phyloP scores from a whole-genome alignment of 2,888 invertebrate species.

The Sphaerophoria rueppellii region DNA sequence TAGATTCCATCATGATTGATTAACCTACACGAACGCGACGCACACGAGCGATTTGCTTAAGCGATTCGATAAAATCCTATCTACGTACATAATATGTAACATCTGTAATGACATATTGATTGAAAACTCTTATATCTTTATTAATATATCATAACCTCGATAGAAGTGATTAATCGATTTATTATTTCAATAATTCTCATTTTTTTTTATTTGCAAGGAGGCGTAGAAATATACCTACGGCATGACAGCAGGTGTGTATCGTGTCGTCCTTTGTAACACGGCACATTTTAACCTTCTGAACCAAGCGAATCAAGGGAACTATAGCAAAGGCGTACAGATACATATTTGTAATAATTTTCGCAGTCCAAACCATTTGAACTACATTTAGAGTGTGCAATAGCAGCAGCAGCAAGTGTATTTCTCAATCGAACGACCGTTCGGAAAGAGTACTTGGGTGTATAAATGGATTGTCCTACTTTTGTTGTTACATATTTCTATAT shows the following conservation, averaged over 20 bases:
- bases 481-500: not conserved
- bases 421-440: not conserved
- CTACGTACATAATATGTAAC: not conserved
- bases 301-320: not conserved
- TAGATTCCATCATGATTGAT: not conserved
- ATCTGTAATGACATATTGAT: not conserved
- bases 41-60: not conserved
- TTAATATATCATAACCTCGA: not conserved
- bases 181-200: not conserved
- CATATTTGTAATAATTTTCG: not conserved
- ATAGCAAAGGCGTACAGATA: not conserved
- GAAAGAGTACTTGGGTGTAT: not conserved
- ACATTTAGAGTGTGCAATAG: not conserved
- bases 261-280: not conserved
- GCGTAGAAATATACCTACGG: not conserved
- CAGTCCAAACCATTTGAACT: not conserved
- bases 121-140: not conserved
- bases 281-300: not conserved
- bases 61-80: not conserved
- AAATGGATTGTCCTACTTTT: not conserved
- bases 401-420: not conserved
- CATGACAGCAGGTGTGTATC: not conserved
- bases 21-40: not conserved
- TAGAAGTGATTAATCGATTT: not conserved
- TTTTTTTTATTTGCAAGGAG: not conserved